Base-by-base conservation (phyloP, 92 coral and sea anemone species). In the Palythoa heliodiscus region DNA sequence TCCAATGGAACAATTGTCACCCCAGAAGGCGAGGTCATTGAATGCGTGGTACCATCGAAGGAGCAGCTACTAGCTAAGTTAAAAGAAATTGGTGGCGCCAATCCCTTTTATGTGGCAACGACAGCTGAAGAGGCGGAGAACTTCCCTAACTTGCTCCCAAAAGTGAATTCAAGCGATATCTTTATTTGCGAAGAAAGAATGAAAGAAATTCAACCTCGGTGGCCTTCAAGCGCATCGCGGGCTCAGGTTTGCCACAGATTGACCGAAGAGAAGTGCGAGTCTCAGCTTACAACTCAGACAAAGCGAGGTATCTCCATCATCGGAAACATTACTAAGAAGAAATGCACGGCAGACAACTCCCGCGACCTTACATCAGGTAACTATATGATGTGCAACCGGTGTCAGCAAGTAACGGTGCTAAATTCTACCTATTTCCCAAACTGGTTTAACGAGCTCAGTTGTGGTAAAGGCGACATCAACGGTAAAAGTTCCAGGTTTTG, bases 21-120 rank as follows among this genome's bases (percentile, higher is more conserved):
- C 17, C 25, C 82, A 3, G 15, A 77, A 7, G 82, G 82, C 1
- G 23, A 63, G 5, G 50, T 43, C 9, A 57, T 77, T 60, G 5
- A 57, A 25, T 77, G 82, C 69, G 25, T 53, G 4, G 70, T 77
- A 2, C 82, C 82, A n/a, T 12, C 67, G 23, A 77, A 54, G 20
- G 52, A 77, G 68, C 82, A 77, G 52, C 82, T 77, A 15, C 69
- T 77, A 9, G 25, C 17, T 50, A 23, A 77, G 24, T 20, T 77
- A 25, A 77, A 77, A 77, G 82, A 77, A 57, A 57, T 77, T 16
- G 82, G 82, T 9, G 82, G 82, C 39, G 82, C 82, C 12, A 77
- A 77, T 20, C 82, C 70, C n/a, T 5, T 12, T 40, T 77, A 77
- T 57, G 82, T 77, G 67, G 82, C 82, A 6, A 38, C 70, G 11